Conservation (phyloP, 2,888 invertebrate genomes). For the Linnaemya tessellans region DNA sequence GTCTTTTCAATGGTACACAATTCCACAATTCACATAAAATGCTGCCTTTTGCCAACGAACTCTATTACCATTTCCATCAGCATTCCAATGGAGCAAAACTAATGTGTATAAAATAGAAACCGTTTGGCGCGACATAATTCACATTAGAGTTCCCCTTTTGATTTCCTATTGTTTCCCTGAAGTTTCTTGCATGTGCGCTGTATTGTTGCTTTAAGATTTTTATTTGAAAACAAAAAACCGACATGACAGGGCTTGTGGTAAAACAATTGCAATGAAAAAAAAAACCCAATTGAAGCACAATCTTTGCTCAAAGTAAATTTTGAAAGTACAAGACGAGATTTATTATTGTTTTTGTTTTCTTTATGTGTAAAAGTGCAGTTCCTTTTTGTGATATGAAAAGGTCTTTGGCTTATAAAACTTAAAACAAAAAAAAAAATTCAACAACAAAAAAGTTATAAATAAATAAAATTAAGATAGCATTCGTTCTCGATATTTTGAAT, state of each 20-base stretch:
- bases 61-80: conserved; percentile 53
- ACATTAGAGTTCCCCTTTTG: conserved; percentile 61
- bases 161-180: conserved; percentile 49
- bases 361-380: conserved; percentile 2
- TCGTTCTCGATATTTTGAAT: background rate
- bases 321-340: background rate
- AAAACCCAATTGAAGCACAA: conserved; percentile 33
- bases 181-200: conserved; percentile 11
- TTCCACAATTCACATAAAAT: conserved; percentile 11
- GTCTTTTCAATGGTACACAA: background rate
- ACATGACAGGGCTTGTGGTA: conserved; percentile 30
- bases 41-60: conserved; percentile 3
- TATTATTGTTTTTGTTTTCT: background rate
- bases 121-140: conserved; percentile 71
- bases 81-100: conserved; percentile 66
- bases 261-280: conserved; percentile 30
- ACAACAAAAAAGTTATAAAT: too few species aligned
- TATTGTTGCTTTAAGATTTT: conserved; percentile 30
- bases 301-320: conserved; percentile 33
- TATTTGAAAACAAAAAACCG: background rate
- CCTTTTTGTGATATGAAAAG: conserved; percentile 34
- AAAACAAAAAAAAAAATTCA: background rate
- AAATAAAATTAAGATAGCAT: too few species aligned
- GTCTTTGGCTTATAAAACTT: conserved; percentile 36
- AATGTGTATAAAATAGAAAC: conserved; percentile 69